Evolutionary conservation across 2,888 invertebrate species (phyloP), one percentile per base, ranked within the genome.

Genomic region (Romanomermis culicivorax): DNA sequence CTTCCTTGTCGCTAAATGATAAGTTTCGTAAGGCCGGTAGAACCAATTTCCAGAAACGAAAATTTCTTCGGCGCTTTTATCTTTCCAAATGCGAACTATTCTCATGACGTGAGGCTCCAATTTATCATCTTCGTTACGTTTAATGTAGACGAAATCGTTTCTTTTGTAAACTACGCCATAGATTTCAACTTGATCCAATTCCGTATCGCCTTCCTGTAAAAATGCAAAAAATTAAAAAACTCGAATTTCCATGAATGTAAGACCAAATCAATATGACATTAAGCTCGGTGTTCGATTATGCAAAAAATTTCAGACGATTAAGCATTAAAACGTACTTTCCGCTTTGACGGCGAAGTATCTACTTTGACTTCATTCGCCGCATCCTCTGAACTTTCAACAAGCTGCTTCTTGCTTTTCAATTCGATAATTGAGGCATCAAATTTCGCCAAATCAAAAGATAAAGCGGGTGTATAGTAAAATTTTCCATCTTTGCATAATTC

Each of bases 1-100:
- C 72, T 88, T 89, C 62, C 93, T 78, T 0, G 88, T 87, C 14
- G 87, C 83, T 4, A 89, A 78, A 72, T 97, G 95, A 74, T 82
- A 93, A 0, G 97, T 97, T 72, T 97, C 93, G 64, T 83, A 82
- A 0, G 95, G 95, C 54, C 91, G 78, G 62, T 77, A 82, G 69
- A 86, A 93, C 65, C 85, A 81, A 66, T 83, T 84, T n/a, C 87
- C 89, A 55, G 67, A 62, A 27, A 66, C 56, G 64, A 85, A 83
- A 63, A 89, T 77, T 63, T 85, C 82, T 59, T 83, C 80, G 7
- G 82, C 81, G 49, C 81, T 81, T 23, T 77, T 76, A 65, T 83
- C 85, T 17, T 82, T 85, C 82, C 83, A 89, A 17, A 95, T 76
- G 1, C 86, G 77, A 68, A 91, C 87, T 49, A 91, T 83, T 61